Evolutionary conservation across 2,113 vertebrate genomes (phyloP), one percentile per base, ranked within the genome.

Genomic region (Malurus elegans): DNA sequence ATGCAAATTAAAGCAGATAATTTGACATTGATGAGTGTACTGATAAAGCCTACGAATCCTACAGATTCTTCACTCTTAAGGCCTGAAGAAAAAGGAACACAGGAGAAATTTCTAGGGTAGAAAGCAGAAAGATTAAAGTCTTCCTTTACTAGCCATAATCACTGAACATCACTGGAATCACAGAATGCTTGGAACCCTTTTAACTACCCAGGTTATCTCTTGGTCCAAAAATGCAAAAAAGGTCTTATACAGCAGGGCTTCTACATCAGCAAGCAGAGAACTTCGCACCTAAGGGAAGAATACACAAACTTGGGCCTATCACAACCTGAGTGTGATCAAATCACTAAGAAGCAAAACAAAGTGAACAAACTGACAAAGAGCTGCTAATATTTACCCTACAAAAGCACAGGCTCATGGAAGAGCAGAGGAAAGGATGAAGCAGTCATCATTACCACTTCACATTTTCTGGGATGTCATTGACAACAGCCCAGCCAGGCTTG

Each of bases 1-100:
- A 83, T 83, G 67, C 60, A 86, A 86, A 96, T 96, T 57, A 80
- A 64, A 88, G n/a, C 24, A 78, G 78, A 78, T 71, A 80, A 92
- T 88, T 92, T 95, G 75, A 78, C 87, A 93, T 14, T n/a, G 74
- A 86, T 86, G 78, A 72, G 23, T 50, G 38, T 58, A 80, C 1
- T 14, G 71, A 67, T 65, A 48, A 95, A 94, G 70, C 14, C 32
- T 54, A 56, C n/a, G 54, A 93, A 70, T 80, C 66, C 44, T 66
- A 58, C 31, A 60, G 31, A 36, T 19, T 58, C 40, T 65, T 51
- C 78, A 8, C 34, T 86, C 31, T 53, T 69, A 61, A 42, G 9
- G 9, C 47, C 64, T 90, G 44, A 83, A 74, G 32, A 18, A 58
- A 61, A 72, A 69, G n/a, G 5, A 76, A 57, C 16, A 47, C 3